phyloP scores from a whole-genome alignment of 2,888 invertebrate species.

The Epistrophella euchroma region DNA sequence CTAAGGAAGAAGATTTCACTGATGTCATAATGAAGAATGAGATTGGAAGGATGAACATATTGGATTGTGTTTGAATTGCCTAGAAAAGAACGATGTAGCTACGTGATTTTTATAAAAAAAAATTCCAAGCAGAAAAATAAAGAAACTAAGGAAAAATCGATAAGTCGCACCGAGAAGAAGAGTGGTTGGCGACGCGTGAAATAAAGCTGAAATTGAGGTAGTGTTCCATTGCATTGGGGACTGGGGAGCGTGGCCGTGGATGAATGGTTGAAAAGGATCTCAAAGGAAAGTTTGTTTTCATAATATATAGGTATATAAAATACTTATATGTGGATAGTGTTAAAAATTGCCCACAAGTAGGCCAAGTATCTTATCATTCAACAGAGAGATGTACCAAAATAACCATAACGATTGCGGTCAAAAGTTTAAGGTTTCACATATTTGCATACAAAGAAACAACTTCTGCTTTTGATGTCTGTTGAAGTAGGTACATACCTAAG shows the following conservation, averaged over 20 bases:
- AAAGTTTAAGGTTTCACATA: conserved; percentile 36
- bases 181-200: conserved; percentile 34
- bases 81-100: conserved; percentile 45
- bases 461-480: conserved; percentile 20
- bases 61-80: conserved; percentile 61
- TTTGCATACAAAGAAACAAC: conserved; percentile 4
- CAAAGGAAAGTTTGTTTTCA: neutral
- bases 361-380: conserved; percentile 30
- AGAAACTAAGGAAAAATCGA: conserved; percentile 16
- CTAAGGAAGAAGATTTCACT: conserved; percentile 37
- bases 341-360: conserved; percentile 21
- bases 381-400: neutral
- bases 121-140: neutral
- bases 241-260: neutral
- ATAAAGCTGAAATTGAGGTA: conserved; percentile 42
- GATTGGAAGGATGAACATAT: conserved; percentile 62
- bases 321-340: neutral
- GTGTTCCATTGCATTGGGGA: neutral
- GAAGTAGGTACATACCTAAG: neutral
- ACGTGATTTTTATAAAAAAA: conserved; percentile 68
- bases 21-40: conserved; percentile 50
- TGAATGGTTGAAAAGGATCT: conserved; percentile 21
- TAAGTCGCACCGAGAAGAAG: neutral
- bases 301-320: neutral
- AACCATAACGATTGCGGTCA: conserved; percentile 16